These are phyloP conservation scores for Parotocinclus haroldoi DNA, from an alignment of 2,797 vertebrate genomes.

Conservation along the genomic window DNA sequence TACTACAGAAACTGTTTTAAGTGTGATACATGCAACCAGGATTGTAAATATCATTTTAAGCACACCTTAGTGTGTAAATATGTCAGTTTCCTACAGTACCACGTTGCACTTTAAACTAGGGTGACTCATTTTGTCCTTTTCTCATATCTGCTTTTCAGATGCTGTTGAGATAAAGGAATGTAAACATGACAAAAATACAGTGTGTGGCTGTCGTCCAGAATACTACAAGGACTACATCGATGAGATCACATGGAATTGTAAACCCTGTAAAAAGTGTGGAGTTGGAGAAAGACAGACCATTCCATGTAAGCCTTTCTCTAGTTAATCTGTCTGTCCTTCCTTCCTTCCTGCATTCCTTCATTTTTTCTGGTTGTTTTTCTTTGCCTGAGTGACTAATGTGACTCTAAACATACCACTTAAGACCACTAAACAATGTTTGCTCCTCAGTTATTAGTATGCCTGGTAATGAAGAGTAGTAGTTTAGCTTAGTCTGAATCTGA, in stretches of 20 bases:
- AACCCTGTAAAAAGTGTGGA: slow-evolving; percentile 44
- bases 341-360: not conserved
- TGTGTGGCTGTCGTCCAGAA: slow-evolving; percentile 54
- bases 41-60: slow-evolving; percentile 47
- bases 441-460: too few relatives aligned
- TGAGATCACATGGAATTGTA: slow-evolving; percentile 35
- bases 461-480: too few relatives aligned
- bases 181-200: fast-evolving
- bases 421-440: too few relatives aligned
- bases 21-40: not conserved
- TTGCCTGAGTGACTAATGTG: too few relatives aligned
- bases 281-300: not conserved
- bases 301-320: slow-evolving; percentile 55
- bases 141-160: slow-evolving; percentile 5
- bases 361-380: too few relatives aligned
- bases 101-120: not conserved
- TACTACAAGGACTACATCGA: slow-evolving; percentile 34
- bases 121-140: not conserved
- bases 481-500: too few relatives aligned
- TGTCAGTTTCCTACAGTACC: not conserved
- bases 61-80: not conserved
- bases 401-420: too few relatives aligned
- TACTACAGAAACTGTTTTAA: slow-evolving; percentile 7
- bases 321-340: not conserved
- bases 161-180: slow-evolving; percentile 19